Conservation (phyloP, 2,888 invertebrate species). For the Opisthograptis luteolata region DNA sequence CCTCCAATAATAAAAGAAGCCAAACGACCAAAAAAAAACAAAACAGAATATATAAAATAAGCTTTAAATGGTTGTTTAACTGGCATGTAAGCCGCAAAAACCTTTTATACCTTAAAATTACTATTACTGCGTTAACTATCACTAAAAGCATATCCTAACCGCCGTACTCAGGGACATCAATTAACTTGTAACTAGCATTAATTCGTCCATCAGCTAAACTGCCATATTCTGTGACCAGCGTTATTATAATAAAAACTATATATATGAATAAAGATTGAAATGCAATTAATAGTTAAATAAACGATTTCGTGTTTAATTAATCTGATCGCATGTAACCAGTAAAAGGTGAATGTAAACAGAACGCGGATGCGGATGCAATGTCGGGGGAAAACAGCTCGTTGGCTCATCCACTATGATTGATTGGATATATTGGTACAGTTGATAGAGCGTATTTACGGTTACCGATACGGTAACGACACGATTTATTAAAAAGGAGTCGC, state of each 20-base stretch:
- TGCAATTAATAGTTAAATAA: neutral
- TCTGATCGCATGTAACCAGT: slow-evolving; percentile 1
- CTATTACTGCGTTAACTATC: no score
- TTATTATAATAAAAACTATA: neutral
- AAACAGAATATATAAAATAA: no score
- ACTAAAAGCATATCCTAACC: no score
- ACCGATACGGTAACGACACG: slow-evolving; percentile 4
- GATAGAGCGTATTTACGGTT: neutral
- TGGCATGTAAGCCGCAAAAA: no score
- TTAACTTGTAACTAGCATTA: no score
- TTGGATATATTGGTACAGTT: slow-evolving; percentile 44
- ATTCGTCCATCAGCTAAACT: no score
- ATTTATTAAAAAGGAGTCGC: neutral
- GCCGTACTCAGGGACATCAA: no score
- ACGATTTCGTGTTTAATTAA: slow-evolving; percentile 3
- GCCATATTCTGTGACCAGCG: no score
- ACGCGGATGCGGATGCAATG: neutral
- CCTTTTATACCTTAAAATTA: no score
- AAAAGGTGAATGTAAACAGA: slow-evolving; percentile 8
- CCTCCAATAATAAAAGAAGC: no score
- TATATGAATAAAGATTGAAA: neutral
- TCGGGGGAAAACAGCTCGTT: slow-evolving; percentile 18
- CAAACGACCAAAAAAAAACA: no score
- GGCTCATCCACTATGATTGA: slow-evolving; percentile 59
- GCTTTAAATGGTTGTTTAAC: no score